These are phyloP conservation scores for Leucozona laternaria DNA, from an alignment of 2,888 invertebrate genomes.

Conservation along the genomic window DNA sequence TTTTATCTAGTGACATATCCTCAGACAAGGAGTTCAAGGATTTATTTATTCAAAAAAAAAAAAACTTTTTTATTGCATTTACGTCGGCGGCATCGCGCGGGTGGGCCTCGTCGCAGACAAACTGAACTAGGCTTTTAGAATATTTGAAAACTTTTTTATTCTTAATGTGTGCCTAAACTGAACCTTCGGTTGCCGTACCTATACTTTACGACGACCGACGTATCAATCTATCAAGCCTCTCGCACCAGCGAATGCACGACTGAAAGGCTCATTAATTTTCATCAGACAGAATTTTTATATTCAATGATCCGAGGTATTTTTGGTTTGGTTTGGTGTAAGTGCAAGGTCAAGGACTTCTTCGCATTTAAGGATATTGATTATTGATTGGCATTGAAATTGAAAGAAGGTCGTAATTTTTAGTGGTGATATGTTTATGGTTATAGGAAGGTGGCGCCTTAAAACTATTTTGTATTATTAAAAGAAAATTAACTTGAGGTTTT, in stretches of 20 bases:
- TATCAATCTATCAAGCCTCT: neutral
- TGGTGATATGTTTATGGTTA: too few relatives aligned
- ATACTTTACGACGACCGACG: neutral
- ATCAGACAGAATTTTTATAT: neutral
- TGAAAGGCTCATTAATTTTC: neutral
- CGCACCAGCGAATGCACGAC: neutral
- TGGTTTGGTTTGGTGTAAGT: neutral
- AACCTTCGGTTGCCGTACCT: neutral
- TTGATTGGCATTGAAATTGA: too few relatives aligned
- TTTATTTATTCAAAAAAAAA: constrained; percentile 4
- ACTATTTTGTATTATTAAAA: too few relatives aligned
- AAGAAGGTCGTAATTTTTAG: neutral
- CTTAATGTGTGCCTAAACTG: neutral
- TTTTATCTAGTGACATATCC: constrained; percentile 6
- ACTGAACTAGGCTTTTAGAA: neutral
- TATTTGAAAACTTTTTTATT: constrained; percentile 16
- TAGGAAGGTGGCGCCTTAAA: too few relatives aligned
- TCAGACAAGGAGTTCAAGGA: constrained; percentile 1
- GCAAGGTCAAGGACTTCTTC: neutral
- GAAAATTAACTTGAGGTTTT: too few relatives aligned
- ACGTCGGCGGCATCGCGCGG: too few relatives aligned
- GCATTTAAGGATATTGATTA: neutral
- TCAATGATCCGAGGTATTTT: neutral
- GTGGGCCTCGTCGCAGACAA: constrained; percentile 9
- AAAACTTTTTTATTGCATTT: neutral